These are phyloP conservation scores for Tylochromis polylepis DNA, from an alignment of 2,113 vertebrate species.

Conservation along the genomic window DNA sequence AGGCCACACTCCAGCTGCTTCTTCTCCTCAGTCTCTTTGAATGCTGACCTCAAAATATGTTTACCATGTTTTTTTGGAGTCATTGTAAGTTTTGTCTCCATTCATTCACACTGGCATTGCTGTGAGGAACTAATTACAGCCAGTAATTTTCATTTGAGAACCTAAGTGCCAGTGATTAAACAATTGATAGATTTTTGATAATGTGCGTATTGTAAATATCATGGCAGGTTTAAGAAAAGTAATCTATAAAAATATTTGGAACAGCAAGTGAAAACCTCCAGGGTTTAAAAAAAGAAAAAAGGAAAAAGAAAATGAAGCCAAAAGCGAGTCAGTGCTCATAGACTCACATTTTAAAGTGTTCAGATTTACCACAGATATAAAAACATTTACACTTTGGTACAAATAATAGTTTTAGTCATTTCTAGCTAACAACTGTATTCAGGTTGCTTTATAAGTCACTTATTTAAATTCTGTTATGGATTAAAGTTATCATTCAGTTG, in stretches of 20 bases:
- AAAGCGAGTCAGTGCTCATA: not conserved
- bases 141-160: not conserved
- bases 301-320: not conserved
- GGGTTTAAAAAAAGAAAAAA: not conserved
- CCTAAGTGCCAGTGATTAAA: not conserved
- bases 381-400: not conserved
- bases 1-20: slow-evolving; percentile 3
- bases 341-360: not conserved
- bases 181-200: not conserved
- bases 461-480: not conserved
- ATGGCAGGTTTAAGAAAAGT: not conserved
- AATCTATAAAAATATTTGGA: not conserved
- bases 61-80: not conserved
- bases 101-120: not conserved
- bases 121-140: not conserved
- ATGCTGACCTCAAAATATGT: not conserved
- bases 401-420: not conserved
- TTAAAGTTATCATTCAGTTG: not conserved
- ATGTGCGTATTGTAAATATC: not conserved
- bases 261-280: not conserved
- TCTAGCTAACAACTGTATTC: not conserved
- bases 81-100: not conserved
- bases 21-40: not conserved
- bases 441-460: not conserved
- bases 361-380: not conserved